Evolutionary conservation across 2,888 invertebrate species (phyloP).

Genomic region (Pseudanteris insignis): DNA sequence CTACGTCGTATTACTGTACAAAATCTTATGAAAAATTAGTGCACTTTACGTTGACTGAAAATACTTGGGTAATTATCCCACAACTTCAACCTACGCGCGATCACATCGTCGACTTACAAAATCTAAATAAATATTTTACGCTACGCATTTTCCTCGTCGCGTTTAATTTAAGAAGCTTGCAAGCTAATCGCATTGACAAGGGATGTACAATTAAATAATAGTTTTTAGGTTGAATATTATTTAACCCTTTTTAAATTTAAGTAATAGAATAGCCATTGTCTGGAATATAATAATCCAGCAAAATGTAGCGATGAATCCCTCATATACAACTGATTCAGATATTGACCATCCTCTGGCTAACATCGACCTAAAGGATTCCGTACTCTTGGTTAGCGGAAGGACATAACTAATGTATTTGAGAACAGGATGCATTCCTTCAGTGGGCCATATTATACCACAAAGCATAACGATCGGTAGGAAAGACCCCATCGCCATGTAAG

Average conservation of each 20-base stretch:
- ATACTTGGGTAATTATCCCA: constrained; percentile 46
- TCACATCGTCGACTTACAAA: not conserved
- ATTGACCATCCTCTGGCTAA: constrained; percentile 86
- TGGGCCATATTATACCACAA: constrained; percentile 93
- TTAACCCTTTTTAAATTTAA: constrained; percentile 87
- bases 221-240: no score
- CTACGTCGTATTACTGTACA: no score
- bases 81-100: not conserved
- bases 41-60: not conserved
- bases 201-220: not conserved
- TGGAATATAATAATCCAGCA: constrained; percentile 84
- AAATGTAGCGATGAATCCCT: constrained; percentile 81
- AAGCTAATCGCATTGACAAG: no score
- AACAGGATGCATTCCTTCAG: constrained; percentile 87
- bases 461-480: constrained; percentile 87
- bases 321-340: constrained; percentile 76
- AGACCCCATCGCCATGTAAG: constrained; percentile 85
- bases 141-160: no score
- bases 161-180: no score
- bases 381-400: constrained; percentile 87
- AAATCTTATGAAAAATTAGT: constrained; percentile 6
- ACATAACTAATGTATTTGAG: constrained; percentile 78
- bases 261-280: constrained; percentile 76
- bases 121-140: not conserved
- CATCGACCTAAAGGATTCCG: constrained; percentile 83